A percentile compares a stretch with the other conserved stretches of the same genome.
Evolutionary conservation across 2,113 vertebrate genomes (phyloP).

Genomic region (Taurulus bubalis): DNA sequence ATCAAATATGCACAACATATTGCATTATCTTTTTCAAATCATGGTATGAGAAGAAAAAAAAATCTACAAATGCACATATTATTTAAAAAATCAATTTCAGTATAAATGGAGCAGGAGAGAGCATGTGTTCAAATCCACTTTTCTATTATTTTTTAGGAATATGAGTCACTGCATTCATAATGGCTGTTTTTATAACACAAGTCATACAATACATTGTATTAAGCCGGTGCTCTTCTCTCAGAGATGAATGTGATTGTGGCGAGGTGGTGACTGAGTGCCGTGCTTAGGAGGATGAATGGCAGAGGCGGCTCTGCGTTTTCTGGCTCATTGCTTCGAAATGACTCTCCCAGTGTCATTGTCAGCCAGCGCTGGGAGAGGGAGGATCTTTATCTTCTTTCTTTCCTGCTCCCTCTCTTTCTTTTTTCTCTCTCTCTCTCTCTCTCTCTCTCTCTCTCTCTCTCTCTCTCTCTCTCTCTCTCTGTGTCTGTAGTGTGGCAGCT

Average conservation of each 20-base stretch:
- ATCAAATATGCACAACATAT: background rate
- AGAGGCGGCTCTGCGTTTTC: conserved; percentile 67
- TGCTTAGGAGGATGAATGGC: conserved; percentile 76
- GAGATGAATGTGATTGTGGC: conserved; percentile 60
- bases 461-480: conserved; percentile 12
- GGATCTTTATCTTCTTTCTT: conserved; percentile 69
- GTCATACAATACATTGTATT: conserved; percentile 24
- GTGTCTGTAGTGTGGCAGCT: conserved; percentile 16
- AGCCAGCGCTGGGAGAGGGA: conserved; percentile 52
- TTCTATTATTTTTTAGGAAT: conserved; percentile 30
- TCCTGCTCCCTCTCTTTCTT: conserved; percentile 19
- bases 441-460: conserved; percentile 35
- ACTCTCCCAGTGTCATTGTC: conserved; percentile 79
- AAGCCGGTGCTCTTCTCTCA: conserved; percentile 24
- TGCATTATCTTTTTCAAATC: background rate
- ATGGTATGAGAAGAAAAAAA: background rate
- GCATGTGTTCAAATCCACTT: conserved; percentile 4
- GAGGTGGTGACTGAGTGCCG: conserved; percentile 58
- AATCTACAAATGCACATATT: background rate
- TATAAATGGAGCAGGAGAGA: background rate
- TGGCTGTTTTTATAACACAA: conserved; percentile 51
- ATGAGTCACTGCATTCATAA: conserved; percentile 35
- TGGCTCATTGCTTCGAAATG: conserved; percentile 80
- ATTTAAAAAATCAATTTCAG: background rate
- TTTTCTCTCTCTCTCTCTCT: conserved; percentile 17